Conservation (phyloP, 2,113 vertebrate species). For the Alces alces region DNA sequence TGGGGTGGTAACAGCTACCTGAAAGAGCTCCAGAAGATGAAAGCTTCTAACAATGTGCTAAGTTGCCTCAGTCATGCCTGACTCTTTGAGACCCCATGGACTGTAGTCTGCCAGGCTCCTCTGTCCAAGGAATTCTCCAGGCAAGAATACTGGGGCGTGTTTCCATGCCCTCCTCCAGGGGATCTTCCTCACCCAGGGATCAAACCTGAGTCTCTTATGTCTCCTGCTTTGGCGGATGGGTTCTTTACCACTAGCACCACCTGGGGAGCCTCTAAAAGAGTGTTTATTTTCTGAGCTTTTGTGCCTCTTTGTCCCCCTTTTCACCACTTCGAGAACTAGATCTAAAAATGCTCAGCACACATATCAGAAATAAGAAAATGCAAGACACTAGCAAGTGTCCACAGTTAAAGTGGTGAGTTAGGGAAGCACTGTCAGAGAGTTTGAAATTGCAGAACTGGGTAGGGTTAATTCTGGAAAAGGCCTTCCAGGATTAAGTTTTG, state of each 20-base stretch:
- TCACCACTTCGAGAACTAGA: not conserved
- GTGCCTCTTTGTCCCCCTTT: not conserved
- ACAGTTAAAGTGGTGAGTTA: not conserved
- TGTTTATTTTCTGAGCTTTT: not conserved
- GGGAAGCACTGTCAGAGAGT: not conserved
- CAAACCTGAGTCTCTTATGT: not conserved
- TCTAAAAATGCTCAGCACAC: not conserved
- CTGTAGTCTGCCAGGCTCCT: not conserved
- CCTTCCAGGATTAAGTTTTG: not conserved
- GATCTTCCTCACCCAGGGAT: not conserved
- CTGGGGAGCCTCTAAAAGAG: not conserved
- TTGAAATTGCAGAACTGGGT: not conserved
- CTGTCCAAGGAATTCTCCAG: not conserved
- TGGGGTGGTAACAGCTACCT: not conserved
- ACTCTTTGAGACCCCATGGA: not conserved
- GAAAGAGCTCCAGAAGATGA: not conserved
- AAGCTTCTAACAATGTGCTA: not conserved
- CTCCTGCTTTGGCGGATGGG: not conserved
- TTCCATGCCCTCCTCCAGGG: not conserved
- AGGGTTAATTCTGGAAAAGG: not conserved
- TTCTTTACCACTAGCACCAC: not conserved
- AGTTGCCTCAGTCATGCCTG: not conserved
- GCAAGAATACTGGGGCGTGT: not conserved
- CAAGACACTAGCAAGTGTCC: not conserved
- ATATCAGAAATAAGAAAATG: not conserved